A percentile compares a stretch with the other conserved stretches of the same genome.
Evolutionary conservation across 2,888 invertebrate species (phyloP).

Genomic region (Cataglyphis rosenhaueri): DNA sequence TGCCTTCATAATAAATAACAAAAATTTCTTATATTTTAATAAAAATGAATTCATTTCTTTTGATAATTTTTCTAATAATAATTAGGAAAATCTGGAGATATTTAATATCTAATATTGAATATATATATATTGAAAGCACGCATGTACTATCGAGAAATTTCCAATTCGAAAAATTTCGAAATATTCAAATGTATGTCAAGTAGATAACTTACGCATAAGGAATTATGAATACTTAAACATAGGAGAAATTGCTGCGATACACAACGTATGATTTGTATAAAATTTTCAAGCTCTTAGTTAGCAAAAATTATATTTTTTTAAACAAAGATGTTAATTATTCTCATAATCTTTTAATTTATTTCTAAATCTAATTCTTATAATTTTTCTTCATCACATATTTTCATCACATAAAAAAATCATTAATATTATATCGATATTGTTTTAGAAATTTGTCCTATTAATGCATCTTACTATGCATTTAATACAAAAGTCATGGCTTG

Average conservation of each 20-base stretch:
- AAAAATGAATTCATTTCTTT: neutral
- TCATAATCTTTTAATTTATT: neutral
- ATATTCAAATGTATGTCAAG: conserved; percentile 9
- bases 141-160: neutral
- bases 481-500: conserved; percentile 18
- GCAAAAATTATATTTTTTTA: neutral
- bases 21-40: neutral
- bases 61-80: neutral
- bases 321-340: neutral
- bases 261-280: neutral
- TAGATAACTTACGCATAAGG: neutral
- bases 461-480: neutral
- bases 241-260: neutral
- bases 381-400: neutral
- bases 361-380: conserved; percentile 2
- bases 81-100: neutral
- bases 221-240: conserved; percentile 1
- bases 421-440: neutral
- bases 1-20: neutral
- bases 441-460: neutral
- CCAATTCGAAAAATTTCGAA: no score
- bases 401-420: neutral
- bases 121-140: neutral
- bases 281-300: neutral
- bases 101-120: neutral